Base-by-base conservation (phyloP, 2,888 invertebrate species). In the Cephus pulcher region DNA sequence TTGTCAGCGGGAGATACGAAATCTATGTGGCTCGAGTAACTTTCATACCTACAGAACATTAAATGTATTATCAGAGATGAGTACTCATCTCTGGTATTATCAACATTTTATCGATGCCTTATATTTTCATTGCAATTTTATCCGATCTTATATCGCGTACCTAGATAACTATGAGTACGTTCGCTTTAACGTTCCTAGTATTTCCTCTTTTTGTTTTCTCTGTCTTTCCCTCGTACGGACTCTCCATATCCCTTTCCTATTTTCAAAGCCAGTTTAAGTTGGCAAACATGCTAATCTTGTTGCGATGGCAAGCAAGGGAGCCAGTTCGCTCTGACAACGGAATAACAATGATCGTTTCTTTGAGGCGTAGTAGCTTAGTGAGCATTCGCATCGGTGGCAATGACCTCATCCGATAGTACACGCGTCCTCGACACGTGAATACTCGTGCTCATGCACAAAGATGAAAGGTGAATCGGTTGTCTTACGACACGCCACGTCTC, bases 261-360 rank as follows among this genome's bases (percentile, higher is more conserved):
- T 30, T 35, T 74, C 34, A 15, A 30, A 74, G 74, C 69, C 56
- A 56, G 56, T 56, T 23, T 6, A 9, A 56, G 56, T 75, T 32
- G 35, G 69, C 33, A 15, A 32, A 68, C 56, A 75, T 75, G 75
- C 75, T 75, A 75, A 75, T 75, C 33, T 75, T 68, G 75, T 68
- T 75, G 12, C 11, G 75, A 75, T 68, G 75, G 68, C 68, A 11
- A 34, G 11, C 68, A 40, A 75, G 75, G 69, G 12, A 74, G 35
- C 74, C 74, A 35, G 75, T 75, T 68, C 75, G 69, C 6, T 34
- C 71, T 23, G 71, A 71, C 32, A 30, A 3, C 23, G 68, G 75
- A 75, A 75, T 75, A 40, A 75, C 75, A 75, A 75, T 75, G 75
- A 56, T 68, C 75, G n/a, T 75, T 70, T 56, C 56, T 75, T 75